A percentile compares a stretch with the other conserved stretches of the same genome.
Evolutionary conservation across 2,113 vertebrate species (phyloP).

Genomic region (Nycticebus coucang): DNA sequence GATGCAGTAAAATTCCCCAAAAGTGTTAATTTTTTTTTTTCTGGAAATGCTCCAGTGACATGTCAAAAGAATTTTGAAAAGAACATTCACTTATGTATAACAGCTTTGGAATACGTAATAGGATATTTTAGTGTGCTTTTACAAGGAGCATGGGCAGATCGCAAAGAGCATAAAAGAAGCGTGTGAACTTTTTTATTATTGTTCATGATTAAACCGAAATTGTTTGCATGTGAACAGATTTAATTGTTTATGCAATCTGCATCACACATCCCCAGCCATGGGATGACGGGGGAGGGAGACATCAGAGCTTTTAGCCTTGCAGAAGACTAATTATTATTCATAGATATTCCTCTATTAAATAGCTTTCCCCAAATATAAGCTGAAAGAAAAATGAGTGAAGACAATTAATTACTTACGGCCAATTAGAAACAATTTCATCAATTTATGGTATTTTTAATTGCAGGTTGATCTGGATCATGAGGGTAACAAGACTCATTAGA

Average conservation of each 20-base stretch:
- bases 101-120: constrained; percentile 67
- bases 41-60: constrained; percentile 68
- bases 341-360: constrained; percentile 48
- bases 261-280: constrained; percentile 33
- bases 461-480: neutral
- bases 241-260: constrained; percentile 67
- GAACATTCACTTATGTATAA: constrained; percentile 59
- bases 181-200: constrained; percentile 49
- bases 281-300: neutral
- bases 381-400: constrained; percentile 42
- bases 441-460: constrained; percentile 22
- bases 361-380: constrained; percentile 58
- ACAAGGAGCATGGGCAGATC: constrained; percentile 25
- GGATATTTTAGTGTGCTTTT: constrained; percentile 55
- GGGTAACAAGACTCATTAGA: neutral
- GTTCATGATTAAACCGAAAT: constrained; percentile 58
- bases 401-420: constrained; percentile 9
- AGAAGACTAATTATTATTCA: constrained; percentile 52
- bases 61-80: constrained; percentile 75
- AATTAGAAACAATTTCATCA: constrained; percentile 28
- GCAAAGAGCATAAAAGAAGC: constrained; percentile 36
- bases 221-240: constrained; percentile 70
- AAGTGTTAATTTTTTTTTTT: constrained; percentile 66
- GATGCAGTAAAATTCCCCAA: constrained; percentile 63
- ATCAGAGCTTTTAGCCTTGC: neutral